Base-by-base conservation (phyloP, 2,113 vertebrate genomes). In the Phylloscopus trochiloides region DNA sequence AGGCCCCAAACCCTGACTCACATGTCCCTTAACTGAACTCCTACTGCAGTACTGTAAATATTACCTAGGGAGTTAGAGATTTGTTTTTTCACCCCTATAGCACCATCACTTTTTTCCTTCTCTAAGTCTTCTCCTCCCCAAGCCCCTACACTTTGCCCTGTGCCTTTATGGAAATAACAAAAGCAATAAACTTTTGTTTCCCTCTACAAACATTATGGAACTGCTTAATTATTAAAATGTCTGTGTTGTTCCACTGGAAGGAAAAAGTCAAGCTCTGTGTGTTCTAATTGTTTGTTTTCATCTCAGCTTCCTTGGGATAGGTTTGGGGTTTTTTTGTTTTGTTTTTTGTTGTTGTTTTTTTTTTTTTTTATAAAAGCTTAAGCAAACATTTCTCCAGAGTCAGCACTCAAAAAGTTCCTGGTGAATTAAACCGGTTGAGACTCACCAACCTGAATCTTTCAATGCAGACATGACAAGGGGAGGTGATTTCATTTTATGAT, bases 211-310 rank as follows among this genome's bases (percentile, higher is more conserved):
- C 28, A 88, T 66, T 78, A 90, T 58, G 90, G 91, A 94, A 86
- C 70, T 58, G 43, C 71, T 94, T 96, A 94, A 96, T 92, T 96
- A 95, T 96, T 96, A 92, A 94, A 93, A 95, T 95, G 50, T 54
- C 81, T 96, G 20, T 73, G 85, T 74, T 95, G 77, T 90, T 95
- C 94, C 92, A 90, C 74, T 83, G 59, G 71, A 95, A 57, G 66
- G 73, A 92, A 92, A 84, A 94, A 96, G 65, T 81, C 65, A 96
- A 87, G 70, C 40, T 80, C 66, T 78, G 65, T 1, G 0, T 79
- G 70, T 72, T 92, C 52, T 85, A 87, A 85, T 77, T 87, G 70
- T 97, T 95, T 96, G 76, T 94, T 96, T 96, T 97, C 68, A 67
- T 91, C 86, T 75, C 88, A 29, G 77, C 74, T 89, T 96, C 78